These are phyloP conservation scores for Craniophora ligustri DNA, from an alignment of 2,888 invertebrate genomes.

Conservation along the genomic window DNA sequence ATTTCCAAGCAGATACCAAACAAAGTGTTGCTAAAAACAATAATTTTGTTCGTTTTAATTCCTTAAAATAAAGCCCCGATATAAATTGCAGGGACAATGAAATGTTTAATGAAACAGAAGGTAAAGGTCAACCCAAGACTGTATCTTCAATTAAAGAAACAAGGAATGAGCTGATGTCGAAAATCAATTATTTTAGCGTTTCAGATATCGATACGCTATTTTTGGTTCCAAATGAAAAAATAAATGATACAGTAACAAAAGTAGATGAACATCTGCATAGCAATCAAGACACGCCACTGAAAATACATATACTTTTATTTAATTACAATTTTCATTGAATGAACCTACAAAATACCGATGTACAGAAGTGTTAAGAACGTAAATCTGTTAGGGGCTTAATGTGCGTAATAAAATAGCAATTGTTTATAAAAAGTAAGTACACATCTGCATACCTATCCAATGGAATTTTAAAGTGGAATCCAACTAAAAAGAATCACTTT, in stretches of 20 bases:
- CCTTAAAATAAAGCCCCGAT: conserved; percentile 56
- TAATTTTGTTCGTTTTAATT: conserved; percentile 67
- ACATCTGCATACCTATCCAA: conserved; percentile 6
- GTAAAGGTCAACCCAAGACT: conserved; percentile 53
- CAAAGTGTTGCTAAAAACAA: conserved; percentile 57
- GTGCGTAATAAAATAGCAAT: conserved; percentile 14
- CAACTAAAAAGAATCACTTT: conserved; percentile 8
- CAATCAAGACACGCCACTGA: background rate
- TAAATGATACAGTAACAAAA: background rate
- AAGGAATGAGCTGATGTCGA: conserved; percentile 47
- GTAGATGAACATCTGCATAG: background rate
- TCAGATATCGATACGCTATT: conserved; percentile 37
- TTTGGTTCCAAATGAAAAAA: conserved; percentile 7
- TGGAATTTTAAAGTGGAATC: conserved; percentile 16
- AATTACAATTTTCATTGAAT: background rate
- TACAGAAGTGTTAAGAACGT: conserved; percentile 4
- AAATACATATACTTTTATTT: background rate
- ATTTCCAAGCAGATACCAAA: conserved; percentile 57
- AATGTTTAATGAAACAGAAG: conserved; percentile 71
- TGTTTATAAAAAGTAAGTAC: conserved; percentile 11
- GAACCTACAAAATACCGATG: conserved; percentile 11
- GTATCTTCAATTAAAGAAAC: conserved; percentile 63
- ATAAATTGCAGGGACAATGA: conserved; percentile 72
- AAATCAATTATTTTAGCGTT: conserved; percentile 39
- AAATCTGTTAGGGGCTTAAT: conserved; percentile 9